Conservation (phyloP, 2,888 invertebrate genomes). For the Leptogaster cylindrica region DNA sequence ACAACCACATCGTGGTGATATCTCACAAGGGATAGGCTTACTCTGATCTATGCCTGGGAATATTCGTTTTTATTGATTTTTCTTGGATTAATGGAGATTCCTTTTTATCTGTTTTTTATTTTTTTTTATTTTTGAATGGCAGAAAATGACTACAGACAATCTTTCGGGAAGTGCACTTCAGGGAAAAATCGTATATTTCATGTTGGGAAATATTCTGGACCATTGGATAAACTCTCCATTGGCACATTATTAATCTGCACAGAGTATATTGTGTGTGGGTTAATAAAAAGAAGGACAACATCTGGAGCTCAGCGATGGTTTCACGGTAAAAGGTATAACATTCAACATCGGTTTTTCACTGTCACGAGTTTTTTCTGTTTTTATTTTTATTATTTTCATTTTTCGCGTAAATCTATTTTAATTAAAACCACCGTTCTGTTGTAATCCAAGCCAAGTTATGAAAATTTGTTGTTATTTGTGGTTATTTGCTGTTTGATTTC, state of each 20-base stretch:
- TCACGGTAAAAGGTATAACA: not conserved
- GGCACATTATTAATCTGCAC: no score
- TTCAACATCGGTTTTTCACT: not conserved
- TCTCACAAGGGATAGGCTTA: not conserved
- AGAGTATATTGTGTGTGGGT: not conserved
- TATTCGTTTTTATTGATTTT: conserved; percentile 17
- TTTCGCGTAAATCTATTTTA: not conserved
- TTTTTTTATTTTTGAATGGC: no score
- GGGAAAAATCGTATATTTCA: conserved; percentile 4
- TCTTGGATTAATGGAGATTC: not conserved
- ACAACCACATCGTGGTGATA: not conserved
- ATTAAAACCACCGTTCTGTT: not conserved
- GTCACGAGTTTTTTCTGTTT: not conserved
- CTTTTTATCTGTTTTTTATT: no score
- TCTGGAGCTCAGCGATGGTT: not conserved
- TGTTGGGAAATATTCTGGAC: not conserved
- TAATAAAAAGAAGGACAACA: not conserved
- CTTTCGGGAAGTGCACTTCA: not conserved
- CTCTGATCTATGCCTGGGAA: conserved; percentile 9
- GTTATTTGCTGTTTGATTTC: no score
- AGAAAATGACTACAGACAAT: not conserved
- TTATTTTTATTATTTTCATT: not conserved
- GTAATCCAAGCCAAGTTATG: no score
- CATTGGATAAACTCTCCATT: no score
- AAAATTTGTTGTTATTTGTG: no score